Evolutionary conservation across 2,797 vertebrate genomes (phyloP).

Genomic region (Miichthys miiuy): DNA sequence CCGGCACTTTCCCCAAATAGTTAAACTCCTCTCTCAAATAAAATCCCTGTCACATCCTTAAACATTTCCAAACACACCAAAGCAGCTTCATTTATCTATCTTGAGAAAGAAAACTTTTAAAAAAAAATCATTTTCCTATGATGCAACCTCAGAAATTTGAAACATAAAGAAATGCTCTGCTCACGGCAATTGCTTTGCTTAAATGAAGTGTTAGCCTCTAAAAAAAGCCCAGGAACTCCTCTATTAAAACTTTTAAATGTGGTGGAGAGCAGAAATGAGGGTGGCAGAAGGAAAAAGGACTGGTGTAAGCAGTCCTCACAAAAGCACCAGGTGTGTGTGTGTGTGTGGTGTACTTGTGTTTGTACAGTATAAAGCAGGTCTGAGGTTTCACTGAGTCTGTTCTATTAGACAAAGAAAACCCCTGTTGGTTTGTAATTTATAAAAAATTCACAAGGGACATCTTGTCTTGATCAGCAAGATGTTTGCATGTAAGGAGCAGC

Average conservation of each 20-base stretch:
- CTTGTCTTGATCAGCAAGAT: slow-evolving; percentile 30
- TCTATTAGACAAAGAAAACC: slow-evolving; percentile 22
- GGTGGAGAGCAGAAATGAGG: background rate
- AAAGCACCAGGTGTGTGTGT: slow-evolving; percentile 15
- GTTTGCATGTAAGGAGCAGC: slow-evolving; percentile 10
- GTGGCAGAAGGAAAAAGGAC: background rate
- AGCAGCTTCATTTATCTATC: background rate
- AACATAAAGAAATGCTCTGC: background rate
- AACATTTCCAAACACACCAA: background rate
- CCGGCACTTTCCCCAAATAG: background rate
- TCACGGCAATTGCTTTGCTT: background rate
- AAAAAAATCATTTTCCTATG: background rate
- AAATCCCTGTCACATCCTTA: background rate
- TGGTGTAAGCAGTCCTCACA: slow-evolving; percentile 11
- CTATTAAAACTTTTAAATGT: slow-evolving; percentile 11
- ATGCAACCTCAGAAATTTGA: background rate
- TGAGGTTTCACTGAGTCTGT: slow-evolving; percentile 29
- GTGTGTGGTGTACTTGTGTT: slow-evolving; percentile 32
- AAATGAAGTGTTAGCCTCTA: background rate
- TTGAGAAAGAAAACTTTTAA: background rate
- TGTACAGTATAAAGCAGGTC: slow-evolving; percentile 24
- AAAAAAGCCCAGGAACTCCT: background rate
- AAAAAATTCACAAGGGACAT: slow-evolving; percentile 4
- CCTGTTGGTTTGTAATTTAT: slow-evolving; percentile 20
- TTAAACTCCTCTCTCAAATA: background rate